Conservation (phyloP, 2,888 invertebrate species). For the Catocala sponsa region DNA sequence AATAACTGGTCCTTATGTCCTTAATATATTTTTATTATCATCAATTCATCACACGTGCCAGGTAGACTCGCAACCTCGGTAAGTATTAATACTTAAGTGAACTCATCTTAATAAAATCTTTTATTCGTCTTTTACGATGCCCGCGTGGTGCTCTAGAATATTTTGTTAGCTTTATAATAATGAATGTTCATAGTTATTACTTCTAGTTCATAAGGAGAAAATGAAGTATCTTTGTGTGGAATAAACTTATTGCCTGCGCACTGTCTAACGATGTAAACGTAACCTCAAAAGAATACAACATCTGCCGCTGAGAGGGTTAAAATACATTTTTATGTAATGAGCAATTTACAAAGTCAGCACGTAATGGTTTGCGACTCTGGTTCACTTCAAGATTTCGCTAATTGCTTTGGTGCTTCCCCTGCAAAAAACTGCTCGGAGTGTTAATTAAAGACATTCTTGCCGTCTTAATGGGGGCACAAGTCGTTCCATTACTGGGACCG, state of each 20-base stretch:
- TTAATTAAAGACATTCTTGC: slow-evolving; percentile 70
- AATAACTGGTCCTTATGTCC: too few species aligned
- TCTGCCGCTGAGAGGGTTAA: slow-evolving; percentile 20
- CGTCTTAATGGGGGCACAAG: slow-evolving; percentile 54
- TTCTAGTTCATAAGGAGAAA: not conserved
- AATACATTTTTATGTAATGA: slow-evolving; percentile 30
- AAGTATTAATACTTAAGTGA: not conserved
- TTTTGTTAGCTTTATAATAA: not conserved
- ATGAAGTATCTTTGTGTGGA: slow-evolving; percentile 14
- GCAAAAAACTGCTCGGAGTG: slow-evolving; percentile 58
- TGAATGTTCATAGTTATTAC: not conserved
- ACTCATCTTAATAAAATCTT: slow-evolving; percentile 4
- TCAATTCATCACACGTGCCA: too few species aligned
- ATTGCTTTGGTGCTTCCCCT: slow-evolving; percentile 58
- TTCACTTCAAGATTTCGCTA: slow-evolving; percentile 53
- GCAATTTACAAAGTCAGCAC: slow-evolving; percentile 32
- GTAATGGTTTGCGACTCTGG: slow-evolving; percentile 21
- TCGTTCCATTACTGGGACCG: slow-evolving; percentile 54
- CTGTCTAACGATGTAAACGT: slow-evolving; percentile 2
- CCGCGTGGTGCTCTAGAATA: not conserved
- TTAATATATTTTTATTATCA: too few species aligned
- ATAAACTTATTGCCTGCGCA: slow-evolving; percentile 24
- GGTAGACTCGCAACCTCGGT: too few species aligned
- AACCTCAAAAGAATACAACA: slow-evolving; percentile 17
- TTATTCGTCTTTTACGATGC: not conserved